phyloP scores from a whole-genome alignment of 2,888 invertebrate species.

The Chrysolina haemoptera region DNA sequence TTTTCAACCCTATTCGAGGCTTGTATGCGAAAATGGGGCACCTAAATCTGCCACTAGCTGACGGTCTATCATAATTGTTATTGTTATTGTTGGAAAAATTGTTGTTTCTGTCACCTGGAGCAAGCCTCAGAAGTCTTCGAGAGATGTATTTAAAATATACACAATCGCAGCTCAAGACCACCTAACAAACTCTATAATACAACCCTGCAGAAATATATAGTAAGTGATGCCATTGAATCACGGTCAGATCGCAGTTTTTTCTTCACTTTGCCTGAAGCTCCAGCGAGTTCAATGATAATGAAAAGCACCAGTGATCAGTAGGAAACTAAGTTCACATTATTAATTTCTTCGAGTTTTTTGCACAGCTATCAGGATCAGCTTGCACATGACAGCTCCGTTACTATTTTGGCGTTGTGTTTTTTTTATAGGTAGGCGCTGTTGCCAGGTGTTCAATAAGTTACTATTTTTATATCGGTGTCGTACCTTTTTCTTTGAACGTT shows the following conservation, averaged over 20 bases:
- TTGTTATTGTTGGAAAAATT: no score
- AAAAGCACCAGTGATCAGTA: background rate
- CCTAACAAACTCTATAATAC: background rate
- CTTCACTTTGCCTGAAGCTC: background rate
- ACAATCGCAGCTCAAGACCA: no score
- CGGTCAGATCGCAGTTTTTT: background rate
- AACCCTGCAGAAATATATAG: background rate
- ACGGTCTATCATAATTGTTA: no score
- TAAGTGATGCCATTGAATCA: background rate
- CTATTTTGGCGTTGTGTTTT: background rate
- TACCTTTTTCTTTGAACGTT: no score
- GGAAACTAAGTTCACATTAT: background rate
- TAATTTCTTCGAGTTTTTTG: background rate
- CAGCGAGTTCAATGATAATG: background rate
- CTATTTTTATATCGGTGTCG: no score
- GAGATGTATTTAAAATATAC: no score
- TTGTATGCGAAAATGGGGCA: no score
- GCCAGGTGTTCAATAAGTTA: background rate
- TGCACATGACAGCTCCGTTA: constrained; percentile 9
- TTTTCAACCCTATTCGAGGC: no score
- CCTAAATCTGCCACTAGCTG: no score
- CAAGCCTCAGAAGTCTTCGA: no score
- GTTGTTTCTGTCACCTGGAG: no score
- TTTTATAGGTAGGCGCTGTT: background rate
- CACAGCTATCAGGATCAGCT: background rate